Evolutionary conservation across 2,888 invertebrate species (phyloP), one percentile per base, ranked within the genome.

Genomic region (Zaprionus obscuricornis): DNA sequence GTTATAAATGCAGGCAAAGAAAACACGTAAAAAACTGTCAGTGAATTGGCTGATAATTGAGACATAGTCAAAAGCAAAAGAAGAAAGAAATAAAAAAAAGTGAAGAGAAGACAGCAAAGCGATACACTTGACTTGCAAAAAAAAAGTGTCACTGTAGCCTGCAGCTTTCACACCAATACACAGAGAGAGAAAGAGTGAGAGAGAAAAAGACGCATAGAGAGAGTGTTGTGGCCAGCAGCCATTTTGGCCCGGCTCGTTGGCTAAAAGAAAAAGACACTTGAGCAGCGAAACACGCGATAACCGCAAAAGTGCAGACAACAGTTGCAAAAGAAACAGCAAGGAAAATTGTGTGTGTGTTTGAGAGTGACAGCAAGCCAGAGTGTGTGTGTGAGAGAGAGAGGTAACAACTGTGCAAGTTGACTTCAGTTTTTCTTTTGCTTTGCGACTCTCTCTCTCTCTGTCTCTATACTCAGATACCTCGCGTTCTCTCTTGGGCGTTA

Each of bases 251-350:
- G 47, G 34, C 63, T 45, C 31, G 47, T 56, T 70, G 62, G 34
- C 57, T 47, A 54, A 55, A 68, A 66, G 52, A 57, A 63, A 67
- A 55, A 40, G 67, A 47, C 68, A 63, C 59, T 71, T 63, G 68
- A 72, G 55, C 24, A 36, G 17, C 59, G 45, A 43, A 56, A 50
- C 45, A 55, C 56, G 56, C 73, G 73, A 67, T 67, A 72, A 56
- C 68, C 46, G 56, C 55, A 63, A 46, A 69, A 59, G 51, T 65
- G 54, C 37, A 58, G 43, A 46, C 43, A 66, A 39, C n/a, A 36
- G 1, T 1, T 16, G 17, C 14, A 27, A 7, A 7, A 40, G 10
- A 16, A 13, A 24, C 27, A 24, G n/a, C n/a, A n/a, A n/a, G n/a
- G n/a, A n/a, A n/a, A 14, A 8, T 3, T 4, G 18, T 6, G 27